These are phyloP conservation scores for Psilopogon haemacephalus DNA, from an alignment of 2,113 vertebrate species.

Conservation along the genomic window DNA sequence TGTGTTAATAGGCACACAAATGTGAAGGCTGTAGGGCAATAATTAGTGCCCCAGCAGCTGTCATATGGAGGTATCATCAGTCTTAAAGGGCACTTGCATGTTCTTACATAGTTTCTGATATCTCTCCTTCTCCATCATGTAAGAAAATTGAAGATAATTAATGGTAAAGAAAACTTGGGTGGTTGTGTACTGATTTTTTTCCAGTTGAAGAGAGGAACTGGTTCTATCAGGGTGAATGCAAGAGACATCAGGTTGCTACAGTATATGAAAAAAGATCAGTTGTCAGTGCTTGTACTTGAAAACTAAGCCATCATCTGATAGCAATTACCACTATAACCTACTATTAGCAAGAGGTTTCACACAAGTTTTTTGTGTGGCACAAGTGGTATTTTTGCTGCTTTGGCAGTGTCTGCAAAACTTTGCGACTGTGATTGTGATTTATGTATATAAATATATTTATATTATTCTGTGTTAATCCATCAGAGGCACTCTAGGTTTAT, in stretches of 20 bases:
- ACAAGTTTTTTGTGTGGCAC: neutral
- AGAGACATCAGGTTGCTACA: neutral
- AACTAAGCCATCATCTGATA: neutral
- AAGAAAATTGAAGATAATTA: neutral
- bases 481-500: neutral
- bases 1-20: constrained; percentile 3
- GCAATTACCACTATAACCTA: neutral
- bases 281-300: neutral
- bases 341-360: neutral
- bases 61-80: neutral
- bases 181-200: neutral
- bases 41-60: constrained; percentile 28
- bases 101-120: neutral
- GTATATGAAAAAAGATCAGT: neutral
- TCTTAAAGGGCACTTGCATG: neutral
- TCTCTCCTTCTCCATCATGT: neutral
- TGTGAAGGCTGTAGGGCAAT: neutral
- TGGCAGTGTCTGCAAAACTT: constrained; percentile 22
- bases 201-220: neutral
- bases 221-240: neutral
- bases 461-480: neutral
- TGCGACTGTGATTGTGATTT: neutral
- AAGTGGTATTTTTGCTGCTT: constrained; percentile 7
- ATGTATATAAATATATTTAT: neutral
- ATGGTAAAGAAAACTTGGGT: neutral